Base-by-base conservation (phyloP, 2,888 invertebrate species). In the Drosophila mimetica region DNA sequence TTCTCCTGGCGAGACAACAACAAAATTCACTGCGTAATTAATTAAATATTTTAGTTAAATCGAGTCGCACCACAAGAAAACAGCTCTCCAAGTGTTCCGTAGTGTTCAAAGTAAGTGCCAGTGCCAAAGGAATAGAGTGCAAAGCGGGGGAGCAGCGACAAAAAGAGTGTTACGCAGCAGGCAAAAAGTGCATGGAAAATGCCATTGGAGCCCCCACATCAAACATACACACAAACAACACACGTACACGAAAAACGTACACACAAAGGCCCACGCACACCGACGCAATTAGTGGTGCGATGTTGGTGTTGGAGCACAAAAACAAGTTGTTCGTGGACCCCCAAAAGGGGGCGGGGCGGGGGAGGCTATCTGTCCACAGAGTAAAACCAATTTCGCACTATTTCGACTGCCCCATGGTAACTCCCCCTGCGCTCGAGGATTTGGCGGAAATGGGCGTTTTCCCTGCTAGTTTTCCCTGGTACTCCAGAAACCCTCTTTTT, bases 21-120 rank as follows among this genome's bases (percentile, higher is more conserved):
- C 67, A 67, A 76, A 66, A 75, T 71, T 78, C 70, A 75, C 81
- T 81, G 81, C 81, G 81, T 85, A 81, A 82, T 81, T 81, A 53
- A 72, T 60, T 52, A 59, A 48, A 71, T 75, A 65, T 79, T 77
- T 61, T 22, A 30, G 32, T 46, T 44, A 70, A 70, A 61, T 22
- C 22, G 18, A 41, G 22, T 16, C 48, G 32, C 53, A 37, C 37
- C 41, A 42, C 28, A 28, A 37, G 41, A 20, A 61, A 77, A 70
- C 71, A 71, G 52, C 32, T 39, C 9, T 16, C 11, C 18, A 16
- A 60, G 46, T 32, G 30, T 37, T 30, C 48, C 42, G 6, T 16
- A 36, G 71, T 70, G 61, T 70, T 51, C 34, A 70, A 50, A 46
- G 70, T 70, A 71, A 61, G 81, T 81, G 48, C 14, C 69, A 77